Conservation (phyloP, 2,888 invertebrate genomes). For the Drosophila demipolita region DNA sequence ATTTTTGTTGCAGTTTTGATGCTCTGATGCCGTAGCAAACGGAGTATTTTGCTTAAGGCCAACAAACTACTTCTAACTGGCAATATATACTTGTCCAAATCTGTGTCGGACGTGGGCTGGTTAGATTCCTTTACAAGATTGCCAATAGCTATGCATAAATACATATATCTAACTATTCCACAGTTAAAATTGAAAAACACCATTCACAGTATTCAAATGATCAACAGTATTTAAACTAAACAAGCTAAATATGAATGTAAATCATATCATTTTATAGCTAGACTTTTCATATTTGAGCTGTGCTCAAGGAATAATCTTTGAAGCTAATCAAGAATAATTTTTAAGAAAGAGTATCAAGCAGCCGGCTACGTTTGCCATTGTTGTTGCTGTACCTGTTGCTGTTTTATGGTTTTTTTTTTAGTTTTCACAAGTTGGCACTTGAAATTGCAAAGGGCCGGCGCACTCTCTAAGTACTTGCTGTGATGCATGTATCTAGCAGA, state of each 20-base stretch:
- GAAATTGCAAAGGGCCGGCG: conserved; percentile 68
- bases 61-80: not conserved
- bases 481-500: conserved; percentile 75
- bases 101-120: not conserved
- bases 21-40: not conserved
- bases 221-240: not conserved
- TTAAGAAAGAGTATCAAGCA: not conserved
- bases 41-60: not conserved
- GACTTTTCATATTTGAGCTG: not conserved
- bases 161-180: not conserved
- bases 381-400: conserved; percentile 20
- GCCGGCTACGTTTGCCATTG: conserved; percentile 1
- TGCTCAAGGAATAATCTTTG: not conserved
- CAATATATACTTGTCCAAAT: not conserved
- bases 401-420: conserved; percentile 16
- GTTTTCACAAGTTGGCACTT: conserved; percentile 67
- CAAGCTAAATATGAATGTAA: not conserved
- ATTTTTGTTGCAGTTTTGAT: conserved; percentile 20
- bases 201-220: too few species aligned
- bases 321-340: not conserved
- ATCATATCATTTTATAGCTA: not conserved
- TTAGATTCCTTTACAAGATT: too few species aligned
- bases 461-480: conserved; percentile 59
- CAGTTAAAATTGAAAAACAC: not conserved
- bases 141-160: not conserved